A percentile compares a stretch with the other conserved stretches of the same genome.
These are phyloP conservation scores for Ageneiosus marmoratus DNA, from an alignment of 2,113 vertebrate species.

Conservation along the genomic window DNA sequence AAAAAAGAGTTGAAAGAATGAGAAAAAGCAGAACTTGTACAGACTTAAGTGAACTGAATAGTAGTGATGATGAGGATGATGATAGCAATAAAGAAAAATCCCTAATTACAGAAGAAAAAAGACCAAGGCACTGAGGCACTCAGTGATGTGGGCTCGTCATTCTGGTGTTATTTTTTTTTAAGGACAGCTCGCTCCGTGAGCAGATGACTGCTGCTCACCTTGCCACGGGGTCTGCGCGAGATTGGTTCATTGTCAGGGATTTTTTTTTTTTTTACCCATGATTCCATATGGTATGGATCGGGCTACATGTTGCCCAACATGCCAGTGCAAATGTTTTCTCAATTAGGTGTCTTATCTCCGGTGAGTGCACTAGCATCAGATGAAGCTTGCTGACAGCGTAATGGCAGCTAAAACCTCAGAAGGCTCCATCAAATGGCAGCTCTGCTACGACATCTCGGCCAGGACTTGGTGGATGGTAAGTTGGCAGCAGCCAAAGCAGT, in stretches of 20 bases:
- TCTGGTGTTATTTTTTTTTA: constrained; percentile 72
- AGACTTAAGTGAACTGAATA: constrained; percentile 54
- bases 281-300: constrained; percentile 97
- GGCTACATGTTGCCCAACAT: constrained; percentile 98
- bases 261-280: constrained; percentile 94
- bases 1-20: constrained; percentile 64
- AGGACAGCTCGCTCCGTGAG: constrained; percentile 80
- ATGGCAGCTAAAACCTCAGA: constrained; percentile 98
- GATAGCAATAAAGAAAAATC: constrained; percentile 75
- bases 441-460: constrained; percentile 99
- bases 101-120: constrained; percentile 77
- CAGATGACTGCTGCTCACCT: constrained; percentile 97
- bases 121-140: constrained; percentile 77
- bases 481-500: constrained; percentile 83
- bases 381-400: constrained; percentile 97
- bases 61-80: constrained; percentile 46
- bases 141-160: constrained; percentile 85
- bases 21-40: constrained; percentile 57
- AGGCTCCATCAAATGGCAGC: constrained; percentile 99
- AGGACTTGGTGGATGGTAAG: constrained; percentile 99
- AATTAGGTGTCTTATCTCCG: constrained; percentile 98
- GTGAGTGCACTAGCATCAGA: constrained; percentile 91
- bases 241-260: constrained; percentile 98
- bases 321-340: constrained; percentile 98
- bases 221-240: constrained; percentile 97